These are phyloP conservation scores for Sebastes wilsoni DNA, from an alignment of 2,797 vertebrate species.

Conservation along the genomic window DNA sequence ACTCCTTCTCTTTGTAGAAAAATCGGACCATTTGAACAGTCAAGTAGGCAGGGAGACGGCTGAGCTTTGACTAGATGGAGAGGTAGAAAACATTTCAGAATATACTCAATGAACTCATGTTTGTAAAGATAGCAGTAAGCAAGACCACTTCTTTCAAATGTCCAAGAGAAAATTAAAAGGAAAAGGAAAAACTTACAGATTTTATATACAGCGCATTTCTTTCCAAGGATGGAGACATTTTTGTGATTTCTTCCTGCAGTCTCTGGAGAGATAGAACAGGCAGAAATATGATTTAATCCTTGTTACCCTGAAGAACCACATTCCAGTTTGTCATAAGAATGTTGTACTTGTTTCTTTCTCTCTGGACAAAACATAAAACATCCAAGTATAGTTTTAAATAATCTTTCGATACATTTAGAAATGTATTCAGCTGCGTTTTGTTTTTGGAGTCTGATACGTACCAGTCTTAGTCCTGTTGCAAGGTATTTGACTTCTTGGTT, in stretches of 20 bases:
- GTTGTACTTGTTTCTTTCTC: not conserved
- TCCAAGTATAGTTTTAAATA: not conserved
- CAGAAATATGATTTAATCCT: slow-evolving; percentile 14
- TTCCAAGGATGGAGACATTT: slow-evolving; percentile 93
- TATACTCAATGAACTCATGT: not conserved
- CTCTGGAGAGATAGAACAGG: slow-evolving; percentile 78
- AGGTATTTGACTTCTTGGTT: slow-evolving; percentile 99
- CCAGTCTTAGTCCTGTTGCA: slow-evolving; percentile 95
- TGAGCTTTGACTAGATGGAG: slow-evolving; percentile 90
- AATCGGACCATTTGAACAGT: slow-evolving; percentile 99
- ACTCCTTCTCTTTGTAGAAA: slow-evolving; percentile 99
- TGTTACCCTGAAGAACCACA: not conserved
- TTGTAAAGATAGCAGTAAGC: not conserved
- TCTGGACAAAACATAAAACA: not conserved
- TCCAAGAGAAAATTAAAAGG: not conserved
- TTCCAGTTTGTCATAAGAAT: not conserved
- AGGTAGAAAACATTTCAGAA: not conserved
- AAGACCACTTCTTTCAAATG: not conserved
- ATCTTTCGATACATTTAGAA: not conserved
- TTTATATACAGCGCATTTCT: slow-evolving; percentile 98
- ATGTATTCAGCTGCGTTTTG: not conserved
- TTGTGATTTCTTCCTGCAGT: slow-evolving; percentile 98
- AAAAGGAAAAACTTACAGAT: slow-evolving; percentile 87
- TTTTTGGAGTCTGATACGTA: slow-evolving; percentile 70
- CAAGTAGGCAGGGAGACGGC: slow-evolving; percentile 94